These are phyloP conservation scores for Gymnothorax javanicus DNA, from an alignment of 2,797 vertebrate genomes.

Conservation along the genomic window DNA sequence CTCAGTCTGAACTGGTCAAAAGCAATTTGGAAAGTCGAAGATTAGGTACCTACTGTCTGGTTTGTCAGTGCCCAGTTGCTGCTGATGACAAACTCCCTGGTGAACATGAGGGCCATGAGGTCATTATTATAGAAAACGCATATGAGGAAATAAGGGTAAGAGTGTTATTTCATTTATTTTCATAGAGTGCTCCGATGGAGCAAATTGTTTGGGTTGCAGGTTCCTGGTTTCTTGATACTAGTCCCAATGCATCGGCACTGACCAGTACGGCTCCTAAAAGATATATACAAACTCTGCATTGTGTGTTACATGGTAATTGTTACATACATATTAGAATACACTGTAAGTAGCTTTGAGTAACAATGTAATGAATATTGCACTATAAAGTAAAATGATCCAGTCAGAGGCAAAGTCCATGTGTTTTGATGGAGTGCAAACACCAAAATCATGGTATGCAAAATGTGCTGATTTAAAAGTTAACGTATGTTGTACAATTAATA, in stretches of 20 bases:
- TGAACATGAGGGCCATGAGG: conserved; percentile 81
- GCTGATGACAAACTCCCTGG: conserved; percentile 73
- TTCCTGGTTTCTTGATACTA: background rate
- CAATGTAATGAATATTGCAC: background rate
- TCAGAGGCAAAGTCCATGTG: background rate
- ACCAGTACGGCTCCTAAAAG: background rate
- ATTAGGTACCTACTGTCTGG: conserved; percentile 84
- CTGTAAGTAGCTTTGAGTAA: background rate
- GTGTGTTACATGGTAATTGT: background rate
- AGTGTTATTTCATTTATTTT: conserved; percentile 8
- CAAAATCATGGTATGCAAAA: no score
- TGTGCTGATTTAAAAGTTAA: no score
- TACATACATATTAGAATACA: background rate
- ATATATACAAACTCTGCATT: background rate
- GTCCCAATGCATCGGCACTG: background rate
- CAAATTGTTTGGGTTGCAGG: background rate
- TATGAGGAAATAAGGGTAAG: conserved; percentile 85
- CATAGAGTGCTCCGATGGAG: background rate
- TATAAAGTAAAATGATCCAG: background rate
- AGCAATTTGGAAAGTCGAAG: conserved; percentile 73
- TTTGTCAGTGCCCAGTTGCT: conserved; percentile 82
- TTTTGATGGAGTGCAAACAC: background rate
- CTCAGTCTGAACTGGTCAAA: conserved; percentile 57
- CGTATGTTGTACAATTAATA: no score
- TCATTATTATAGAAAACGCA: conserved; percentile 78